Conservation (phyloP, 2,113 vertebrate genomes). For the Ursus arctos region DNA sequence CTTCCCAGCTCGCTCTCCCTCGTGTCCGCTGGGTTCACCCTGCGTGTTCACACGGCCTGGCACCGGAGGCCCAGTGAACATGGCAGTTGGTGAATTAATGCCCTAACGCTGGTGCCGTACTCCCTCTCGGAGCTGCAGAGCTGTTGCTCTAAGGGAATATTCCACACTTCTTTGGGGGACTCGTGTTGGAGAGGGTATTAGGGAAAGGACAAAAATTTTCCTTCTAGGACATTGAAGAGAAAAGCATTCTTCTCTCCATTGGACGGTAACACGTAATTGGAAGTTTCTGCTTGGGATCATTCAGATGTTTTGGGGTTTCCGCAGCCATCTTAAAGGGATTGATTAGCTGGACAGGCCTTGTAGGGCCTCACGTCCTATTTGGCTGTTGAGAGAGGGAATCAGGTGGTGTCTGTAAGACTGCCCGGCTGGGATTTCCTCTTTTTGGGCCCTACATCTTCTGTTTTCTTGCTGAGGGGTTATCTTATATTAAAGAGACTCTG, state of each 20-base stretch:
- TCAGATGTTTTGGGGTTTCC: background rate
- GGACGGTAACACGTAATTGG: background rate
- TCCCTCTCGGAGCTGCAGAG: background rate
- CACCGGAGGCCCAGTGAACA: background rate
- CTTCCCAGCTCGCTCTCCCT: background rate
- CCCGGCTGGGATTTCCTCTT: background rate
- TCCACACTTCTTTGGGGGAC: background rate
- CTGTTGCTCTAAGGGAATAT: too few relatives aligned
- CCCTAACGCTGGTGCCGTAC: background rate
- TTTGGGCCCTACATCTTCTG: background rate
- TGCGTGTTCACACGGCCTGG: background rate
- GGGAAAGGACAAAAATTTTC: background rate
- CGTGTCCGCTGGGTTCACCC: background rate
- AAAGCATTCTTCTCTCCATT: background rate
- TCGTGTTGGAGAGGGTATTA: background rate
- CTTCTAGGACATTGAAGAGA: background rate
- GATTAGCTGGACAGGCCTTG: background rate
- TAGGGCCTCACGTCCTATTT: background rate
- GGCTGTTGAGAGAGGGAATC: background rate
- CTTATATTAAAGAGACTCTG: background rate
- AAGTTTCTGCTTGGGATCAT: background rate
- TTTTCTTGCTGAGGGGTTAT: background rate
- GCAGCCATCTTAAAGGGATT: background rate
- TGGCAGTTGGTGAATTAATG: accelerated
- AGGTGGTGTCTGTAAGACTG: background rate